These are phyloP conservation scores for Dreissena rostriformis DNA, from an alignment of 1,140 invertebrate genomes.

Conservation along the genomic window DNA sequence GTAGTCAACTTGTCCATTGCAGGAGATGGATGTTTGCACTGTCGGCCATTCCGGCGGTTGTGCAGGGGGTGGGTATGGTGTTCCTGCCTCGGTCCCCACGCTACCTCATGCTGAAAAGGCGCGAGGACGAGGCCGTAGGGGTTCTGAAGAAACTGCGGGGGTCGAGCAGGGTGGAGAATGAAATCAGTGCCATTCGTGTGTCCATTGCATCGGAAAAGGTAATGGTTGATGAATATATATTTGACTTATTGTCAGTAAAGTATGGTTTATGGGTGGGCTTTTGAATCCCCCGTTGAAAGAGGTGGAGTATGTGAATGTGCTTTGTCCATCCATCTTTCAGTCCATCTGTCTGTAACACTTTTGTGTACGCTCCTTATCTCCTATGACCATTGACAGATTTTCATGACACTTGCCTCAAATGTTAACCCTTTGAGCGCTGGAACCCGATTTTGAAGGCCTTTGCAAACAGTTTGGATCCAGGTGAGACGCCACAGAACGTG, in stretches of 20 bases:
- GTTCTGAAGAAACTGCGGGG: slow-evolving; percentile 64
- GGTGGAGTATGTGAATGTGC: background rate
- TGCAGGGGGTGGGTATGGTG: slow-evolving; percentile 76
- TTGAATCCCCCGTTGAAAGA: too few species aligned
- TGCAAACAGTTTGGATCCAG: too few species aligned
- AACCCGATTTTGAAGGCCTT: too few species aligned
- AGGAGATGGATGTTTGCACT: slow-evolving; percentile 78
- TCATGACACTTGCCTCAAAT: too few species aligned
- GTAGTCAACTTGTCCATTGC: background rate
- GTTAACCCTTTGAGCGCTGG: too few species aligned
- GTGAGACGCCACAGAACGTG: too few species aligned
- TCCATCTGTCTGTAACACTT: too few species aligned
- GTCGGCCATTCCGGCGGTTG: slow-evolving; percentile 71
- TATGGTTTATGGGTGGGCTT: too few species aligned
- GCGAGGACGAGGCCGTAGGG: slow-evolving; percentile 62
- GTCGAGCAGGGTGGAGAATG: slow-evolving; percentile 57
- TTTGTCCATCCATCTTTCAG: slow-evolving; percentile 1
- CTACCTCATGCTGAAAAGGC: slow-evolving; percentile 72
- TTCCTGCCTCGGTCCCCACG: slow-evolving; percentile 77
- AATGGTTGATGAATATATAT: background rate
- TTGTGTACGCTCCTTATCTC: too few species aligned
- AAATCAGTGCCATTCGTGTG: slow-evolving; percentile 61
- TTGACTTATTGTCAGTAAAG: too few species aligned
- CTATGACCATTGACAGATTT: too few species aligned
- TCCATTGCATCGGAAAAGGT: slow-evolving; percentile 44